A percentile compares a stretch with the other conserved stretches of the same genome.
phyloP scores from a whole-genome alignment of 2,113 vertebrate genomes.

The Reinhardtius hippoglossoides region DNA sequence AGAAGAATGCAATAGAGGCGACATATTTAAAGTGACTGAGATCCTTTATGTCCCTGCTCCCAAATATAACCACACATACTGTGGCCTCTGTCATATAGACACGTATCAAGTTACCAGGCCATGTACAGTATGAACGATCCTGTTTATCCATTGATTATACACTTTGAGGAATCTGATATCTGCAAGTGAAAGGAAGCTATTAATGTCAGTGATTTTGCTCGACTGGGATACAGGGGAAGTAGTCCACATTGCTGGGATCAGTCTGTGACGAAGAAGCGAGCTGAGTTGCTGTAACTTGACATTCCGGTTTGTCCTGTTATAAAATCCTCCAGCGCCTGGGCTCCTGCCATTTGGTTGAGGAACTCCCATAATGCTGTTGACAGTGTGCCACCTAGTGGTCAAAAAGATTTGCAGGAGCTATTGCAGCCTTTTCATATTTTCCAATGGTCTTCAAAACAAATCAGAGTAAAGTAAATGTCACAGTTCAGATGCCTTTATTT shows the following conservation, averaged over 20 bases:
- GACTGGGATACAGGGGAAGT: neutral
- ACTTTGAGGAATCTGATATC: neutral
- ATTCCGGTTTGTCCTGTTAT: slow-evolving; percentile 8
- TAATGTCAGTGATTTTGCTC: neutral
- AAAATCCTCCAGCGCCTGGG: neutral
- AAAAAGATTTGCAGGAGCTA: neutral
- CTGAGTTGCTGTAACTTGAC: neutral
- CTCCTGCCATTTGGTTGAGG: neutral
- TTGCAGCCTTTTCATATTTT: neutral
- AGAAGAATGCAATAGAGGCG: too few species aligned
- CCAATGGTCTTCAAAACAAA: neutral
- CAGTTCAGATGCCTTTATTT: slow-evolving; percentile 34
- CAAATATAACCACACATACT: slow-evolving; percentile 7
- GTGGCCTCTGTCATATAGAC: neutral
- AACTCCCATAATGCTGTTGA: neutral
- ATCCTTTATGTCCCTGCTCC: slow-evolving; percentile 4
- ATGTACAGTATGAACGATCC: neutral
- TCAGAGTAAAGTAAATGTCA: neutral
- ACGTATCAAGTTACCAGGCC: neutral
- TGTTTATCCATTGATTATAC: neutral
- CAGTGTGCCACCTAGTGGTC: slow-evolving; percentile 65
- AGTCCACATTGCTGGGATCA: neutral
- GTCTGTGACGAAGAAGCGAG: neutral
- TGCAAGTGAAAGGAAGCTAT: neutral
- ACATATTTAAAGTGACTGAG: neutral